Evolutionary conservation across 2,888 invertebrate species (phyloP).

Genomic region (Pristionchus exspectatus): DNA sequence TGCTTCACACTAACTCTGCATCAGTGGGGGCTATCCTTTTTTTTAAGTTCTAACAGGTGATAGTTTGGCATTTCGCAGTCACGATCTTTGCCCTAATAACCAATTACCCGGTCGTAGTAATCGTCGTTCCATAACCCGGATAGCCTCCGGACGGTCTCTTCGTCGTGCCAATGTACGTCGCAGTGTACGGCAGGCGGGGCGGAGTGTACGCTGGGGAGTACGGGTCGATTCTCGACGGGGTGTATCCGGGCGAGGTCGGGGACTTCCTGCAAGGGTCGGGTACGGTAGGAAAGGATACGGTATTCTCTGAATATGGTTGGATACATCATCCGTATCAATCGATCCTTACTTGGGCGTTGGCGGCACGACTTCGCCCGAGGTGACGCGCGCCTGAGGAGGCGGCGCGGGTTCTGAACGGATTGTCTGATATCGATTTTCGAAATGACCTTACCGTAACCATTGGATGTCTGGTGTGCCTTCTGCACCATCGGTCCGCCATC

Average conservation of each 20-base stretch:
- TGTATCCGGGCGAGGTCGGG: constrained; percentile 25
- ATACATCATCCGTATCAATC: background rate
- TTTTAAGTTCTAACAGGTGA: too few relatives aligned
- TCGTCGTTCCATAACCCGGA: constrained; percentile 33
- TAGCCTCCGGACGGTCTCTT: background rate
- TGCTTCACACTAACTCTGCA: too few relatives aligned
- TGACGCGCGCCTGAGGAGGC: background rate
- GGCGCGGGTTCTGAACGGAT: constrained; percentile 25
- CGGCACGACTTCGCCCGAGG: background rate
- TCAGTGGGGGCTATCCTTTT: too few relatives aligned
- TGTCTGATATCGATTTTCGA: background rate
- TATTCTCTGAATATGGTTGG: too few relatives aligned
- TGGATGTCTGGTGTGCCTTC: background rate
- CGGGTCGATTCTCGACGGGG: background rate
- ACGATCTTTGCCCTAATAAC: too few relatives aligned
- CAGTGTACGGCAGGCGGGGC: constrained; percentile 17
- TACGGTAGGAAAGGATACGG: too few relatives aligned
- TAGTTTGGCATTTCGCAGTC: too few relatives aligned
- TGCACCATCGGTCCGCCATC: constrained; percentile 24
- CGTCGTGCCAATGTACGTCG: constrained; percentile 34
- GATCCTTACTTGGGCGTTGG: background rate
- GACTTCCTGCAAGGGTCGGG: background rate
- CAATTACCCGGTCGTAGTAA: constrained; percentile 4
- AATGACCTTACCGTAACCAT: background rate
- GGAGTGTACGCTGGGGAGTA: constrained; percentile 46